Evolutionary conservation across 2,888 invertebrate genomes (phyloP).

Genomic region (Ashinkailepas kermadecensis): DNA sequence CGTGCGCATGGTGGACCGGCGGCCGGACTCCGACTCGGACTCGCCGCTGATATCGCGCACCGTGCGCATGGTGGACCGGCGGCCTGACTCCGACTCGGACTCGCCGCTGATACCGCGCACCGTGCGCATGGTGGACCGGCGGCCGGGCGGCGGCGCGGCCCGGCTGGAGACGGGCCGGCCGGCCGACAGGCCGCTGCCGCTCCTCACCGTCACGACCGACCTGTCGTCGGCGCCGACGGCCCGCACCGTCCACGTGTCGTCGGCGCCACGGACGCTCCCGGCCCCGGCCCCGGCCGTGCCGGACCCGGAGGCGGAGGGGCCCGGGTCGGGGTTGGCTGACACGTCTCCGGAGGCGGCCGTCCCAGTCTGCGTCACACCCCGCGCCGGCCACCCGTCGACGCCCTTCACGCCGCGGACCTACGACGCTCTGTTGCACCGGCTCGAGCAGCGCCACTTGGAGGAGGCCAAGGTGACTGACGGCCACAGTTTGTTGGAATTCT

Average conservation of each 20-base stretch:
- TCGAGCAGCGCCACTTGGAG: not conserved
- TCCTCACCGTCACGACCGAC: too few species aligned
- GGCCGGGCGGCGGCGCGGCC: not conserved
- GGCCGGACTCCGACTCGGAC: too few species aligned
- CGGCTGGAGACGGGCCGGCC: not conserved
- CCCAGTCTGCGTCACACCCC: not conserved
- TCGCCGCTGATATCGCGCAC: too few species aligned
- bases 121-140: not conserved
- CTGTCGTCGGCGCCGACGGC: too few species aligned
- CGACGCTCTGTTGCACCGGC: not conserved
- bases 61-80: too few species aligned
- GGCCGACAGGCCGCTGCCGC: too few species aligned
- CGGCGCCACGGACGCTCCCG: not conserved
- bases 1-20: too few species aligned
- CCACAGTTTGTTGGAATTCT: not conserved
- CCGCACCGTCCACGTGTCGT: not conserved
- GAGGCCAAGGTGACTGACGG: not conserved
- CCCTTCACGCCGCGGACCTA: not conserved
- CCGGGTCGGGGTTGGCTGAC: not conserved
- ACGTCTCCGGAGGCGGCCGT: not conserved
- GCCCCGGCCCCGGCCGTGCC: not conserved
- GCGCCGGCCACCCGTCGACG: not conserved
- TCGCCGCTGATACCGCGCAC: not conserved
- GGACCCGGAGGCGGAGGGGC: not conserved
- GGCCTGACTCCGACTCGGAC: too few species aligned